A percentile compares a stretch with the other conserved stretches of the same genome.
Evolutionary conservation across 92 coral and sea anemone species (phyloP).

Genomic region (Zoanthus solanderi): DNA sequence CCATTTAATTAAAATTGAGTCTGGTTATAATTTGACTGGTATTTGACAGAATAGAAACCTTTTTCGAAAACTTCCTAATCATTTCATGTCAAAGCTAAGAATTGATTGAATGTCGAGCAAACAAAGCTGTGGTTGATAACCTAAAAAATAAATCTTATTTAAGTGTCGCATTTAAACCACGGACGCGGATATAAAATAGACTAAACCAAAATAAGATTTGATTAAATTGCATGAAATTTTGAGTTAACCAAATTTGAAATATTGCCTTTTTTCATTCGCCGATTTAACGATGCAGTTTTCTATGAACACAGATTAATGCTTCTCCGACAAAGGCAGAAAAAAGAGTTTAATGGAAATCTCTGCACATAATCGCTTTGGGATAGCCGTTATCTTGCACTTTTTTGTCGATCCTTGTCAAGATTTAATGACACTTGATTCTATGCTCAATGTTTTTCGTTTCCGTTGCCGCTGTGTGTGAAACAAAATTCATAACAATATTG

Average conservation of each 20-base stretch:
- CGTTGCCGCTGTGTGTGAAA: constrained; percentile 25
- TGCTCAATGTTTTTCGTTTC: not conserved
- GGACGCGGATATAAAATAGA: not conserved
- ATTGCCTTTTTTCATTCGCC: constrained; percentile 18
- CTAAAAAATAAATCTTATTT: constrained; percentile 17
- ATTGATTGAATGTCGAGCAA: not conserved
- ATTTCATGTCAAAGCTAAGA: constrained; percentile 12
- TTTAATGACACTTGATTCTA: constrained; percentile 3
- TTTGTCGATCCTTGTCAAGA: not conserved
- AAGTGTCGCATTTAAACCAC: not conserved
- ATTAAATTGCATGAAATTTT: not conserved
- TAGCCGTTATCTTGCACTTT: not conserved
- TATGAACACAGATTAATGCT: not conserved
- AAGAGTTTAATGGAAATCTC: too few relatives aligned
- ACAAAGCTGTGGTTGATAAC: not conserved
- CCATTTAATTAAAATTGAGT: constrained; percentile 40
- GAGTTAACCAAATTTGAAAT: constrained; percentile 39
- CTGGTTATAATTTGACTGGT: constrained; percentile 45
- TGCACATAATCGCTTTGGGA: not conserved
- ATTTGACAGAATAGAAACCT: constrained; percentile 42
- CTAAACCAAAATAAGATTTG: constrained; percentile 25
- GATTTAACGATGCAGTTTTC: not conserved
- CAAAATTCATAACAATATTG: constrained; percentile 10
- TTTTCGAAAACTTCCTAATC: not conserved
- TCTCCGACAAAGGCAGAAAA: not conserved